These are phyloP conservation scores for Sapayoa aenigma DNA, from an alignment of 2,113 vertebrate species.

Conservation along the genomic window DNA sequence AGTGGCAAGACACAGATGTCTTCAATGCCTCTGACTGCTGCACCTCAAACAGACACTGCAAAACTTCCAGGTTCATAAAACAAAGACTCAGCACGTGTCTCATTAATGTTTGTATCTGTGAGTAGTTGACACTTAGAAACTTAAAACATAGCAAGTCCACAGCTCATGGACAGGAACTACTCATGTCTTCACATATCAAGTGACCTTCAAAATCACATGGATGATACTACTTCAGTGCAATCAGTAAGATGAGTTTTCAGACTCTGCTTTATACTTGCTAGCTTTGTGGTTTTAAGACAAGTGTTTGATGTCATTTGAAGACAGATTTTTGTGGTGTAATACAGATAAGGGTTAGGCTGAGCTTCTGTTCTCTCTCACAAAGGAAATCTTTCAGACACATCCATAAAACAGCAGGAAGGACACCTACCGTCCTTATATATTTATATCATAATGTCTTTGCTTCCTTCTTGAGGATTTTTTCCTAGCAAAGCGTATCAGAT, in stretches of 20 bases:
- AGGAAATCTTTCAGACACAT: slow-evolving; percentile 33
- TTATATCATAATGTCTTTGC: slow-evolving; percentile 5
- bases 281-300: slow-evolving; percentile 25
- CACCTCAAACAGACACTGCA: not conserved
- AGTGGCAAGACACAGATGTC: not conserved
- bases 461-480: not conserved
- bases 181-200: not conserved
- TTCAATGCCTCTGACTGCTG: not conserved
- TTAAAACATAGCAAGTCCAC: not conserved
- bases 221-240: not conserved
- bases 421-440: slow-evolving; percentile 52
- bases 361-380: slow-evolving; percentile 20
- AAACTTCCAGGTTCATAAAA: not conserved
- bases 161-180: not conserved
- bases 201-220: not conserved
- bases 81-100: not conserved
- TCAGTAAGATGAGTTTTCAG: not conserved
- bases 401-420: slow-evolving; percentile 57
- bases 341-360: not conserved
- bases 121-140: not conserved
- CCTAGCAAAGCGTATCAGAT: slow-evolving; percentile 1
- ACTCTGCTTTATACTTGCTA: not conserved
- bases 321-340: slow-evolving; percentile 9
- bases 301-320: slow-evolving; percentile 40
- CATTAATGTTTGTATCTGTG: not conserved